Evolutionary conservation across 2,113 vertebrate species (phyloP).

Genomic region (western clawed frog (Xenopus tropicalis)): DNA sequence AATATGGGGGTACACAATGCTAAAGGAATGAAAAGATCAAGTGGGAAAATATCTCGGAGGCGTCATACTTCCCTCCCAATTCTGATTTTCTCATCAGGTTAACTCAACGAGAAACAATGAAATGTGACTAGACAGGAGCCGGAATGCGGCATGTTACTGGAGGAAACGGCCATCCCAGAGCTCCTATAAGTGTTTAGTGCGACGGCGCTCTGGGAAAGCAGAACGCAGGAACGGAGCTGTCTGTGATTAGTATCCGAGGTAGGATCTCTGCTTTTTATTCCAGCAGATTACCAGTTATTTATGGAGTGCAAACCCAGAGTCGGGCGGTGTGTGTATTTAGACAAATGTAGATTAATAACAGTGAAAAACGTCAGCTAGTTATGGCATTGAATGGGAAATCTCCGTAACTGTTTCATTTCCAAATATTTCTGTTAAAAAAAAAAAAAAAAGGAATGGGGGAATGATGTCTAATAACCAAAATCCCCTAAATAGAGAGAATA

Average conservation of each 20-base stretch:
- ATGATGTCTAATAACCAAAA: no score
- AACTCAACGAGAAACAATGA: not conserved
- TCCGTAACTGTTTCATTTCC: not conserved
- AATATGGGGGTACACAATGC: not conserved
- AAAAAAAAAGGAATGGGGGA: no score
- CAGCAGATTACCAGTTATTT: slow-evolving; percentile 34
- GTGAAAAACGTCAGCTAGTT: not conserved
- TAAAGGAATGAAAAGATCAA: not conserved
- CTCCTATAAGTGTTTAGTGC: slow-evolving; percentile 41
- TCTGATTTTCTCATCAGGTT: slow-evolving; percentile 12
- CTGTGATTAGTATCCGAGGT: slow-evolving; percentile 37
- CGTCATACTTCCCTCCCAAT: slow-evolving; percentile 19
- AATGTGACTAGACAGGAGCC: slow-evolving; percentile 24
- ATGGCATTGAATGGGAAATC: slow-evolving; percentile 6
- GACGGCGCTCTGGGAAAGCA: slow-evolving; percentile 13
- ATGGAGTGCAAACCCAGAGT: slow-evolving; percentile 34
- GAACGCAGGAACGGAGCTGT: slow-evolving; percentile 20
- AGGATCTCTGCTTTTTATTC: slow-evolving; percentile 20
- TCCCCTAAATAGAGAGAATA: no score
- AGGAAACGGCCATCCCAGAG: slow-evolving; percentile 29
- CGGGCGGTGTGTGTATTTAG: slow-evolving; percentile 12
- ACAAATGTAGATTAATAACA: not conserved
- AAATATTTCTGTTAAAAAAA: no score
- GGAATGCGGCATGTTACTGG: slow-evolving; percentile 29
- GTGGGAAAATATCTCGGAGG: not conserved